These are phyloP conservation scores for Cinara cedri DNA, from an alignment of 2,888 invertebrate genomes.

Conservation along the genomic window DNA sequence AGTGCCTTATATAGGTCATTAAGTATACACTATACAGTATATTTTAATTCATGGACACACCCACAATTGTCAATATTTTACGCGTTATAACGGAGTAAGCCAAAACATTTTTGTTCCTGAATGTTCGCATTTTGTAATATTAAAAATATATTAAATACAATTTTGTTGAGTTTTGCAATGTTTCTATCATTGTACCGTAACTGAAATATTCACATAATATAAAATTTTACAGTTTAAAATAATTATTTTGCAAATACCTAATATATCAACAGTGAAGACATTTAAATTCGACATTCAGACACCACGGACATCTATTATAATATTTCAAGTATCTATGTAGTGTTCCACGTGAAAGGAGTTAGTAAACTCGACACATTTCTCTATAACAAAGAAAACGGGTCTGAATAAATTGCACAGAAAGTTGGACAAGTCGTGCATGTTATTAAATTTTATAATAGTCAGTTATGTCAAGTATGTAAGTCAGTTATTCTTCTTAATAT, in stretches of 20 bases:
- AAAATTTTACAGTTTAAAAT: neutral
- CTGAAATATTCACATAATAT: neutral
- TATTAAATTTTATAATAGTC: neutral
- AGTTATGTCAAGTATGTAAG: neutral
- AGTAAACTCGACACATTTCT: constrained; percentile 1
- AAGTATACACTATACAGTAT: too few relatives aligned
- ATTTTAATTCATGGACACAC: too few relatives aligned
- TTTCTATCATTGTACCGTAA: constrained; percentile 6
- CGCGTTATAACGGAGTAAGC: constrained; percentile 38
- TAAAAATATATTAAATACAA: too few relatives aligned
- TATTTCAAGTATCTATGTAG: neutral
- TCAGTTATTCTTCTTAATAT: neutral
- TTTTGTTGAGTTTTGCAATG: constrained; percentile 48
- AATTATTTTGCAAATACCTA: neutral
- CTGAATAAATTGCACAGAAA: too few relatives aligned
- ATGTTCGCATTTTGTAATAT: constrained; percentile 44
- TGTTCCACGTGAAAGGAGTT: neutral
- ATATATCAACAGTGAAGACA: neutral
- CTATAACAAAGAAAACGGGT: neutral
- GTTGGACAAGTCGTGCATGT: too few relatives aligned
- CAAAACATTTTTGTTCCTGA: constrained; percentile 53
- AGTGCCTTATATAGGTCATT: too few relatives aligned
- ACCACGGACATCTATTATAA: neutral
- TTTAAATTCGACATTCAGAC: neutral
- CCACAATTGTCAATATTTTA: constrained; percentile 1